Conservation (phyloP, 2,888 invertebrate genomes). For the Balanococcus diminutus region DNA sequence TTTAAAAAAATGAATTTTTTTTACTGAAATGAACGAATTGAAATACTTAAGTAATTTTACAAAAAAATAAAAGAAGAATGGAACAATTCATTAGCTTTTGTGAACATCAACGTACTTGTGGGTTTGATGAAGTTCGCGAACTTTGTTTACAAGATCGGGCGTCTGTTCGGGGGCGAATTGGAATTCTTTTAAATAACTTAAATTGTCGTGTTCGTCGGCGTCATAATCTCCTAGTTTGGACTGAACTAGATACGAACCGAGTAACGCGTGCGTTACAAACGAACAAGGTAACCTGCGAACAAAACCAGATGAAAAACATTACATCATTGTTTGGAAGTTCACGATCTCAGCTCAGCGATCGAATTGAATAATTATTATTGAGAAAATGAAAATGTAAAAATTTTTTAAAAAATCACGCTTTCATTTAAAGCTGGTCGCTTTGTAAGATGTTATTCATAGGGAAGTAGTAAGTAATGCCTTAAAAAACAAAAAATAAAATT, state of each 20-base stretch:
- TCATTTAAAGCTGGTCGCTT: too few relatives aligned
- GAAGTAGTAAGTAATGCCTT: too few relatives aligned
- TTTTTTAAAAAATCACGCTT: too few relatives aligned
- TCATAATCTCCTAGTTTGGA: constrained; percentile 97
- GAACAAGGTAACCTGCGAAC: constrained; percentile 86
- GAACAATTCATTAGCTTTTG: too few relatives aligned
- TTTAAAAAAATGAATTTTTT: too few relatives aligned
- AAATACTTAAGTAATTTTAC: too few relatives aligned
- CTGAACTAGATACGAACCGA: constrained; percentile 91
- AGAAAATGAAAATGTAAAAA: constrained; percentile 24
- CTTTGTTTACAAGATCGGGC: constrained; percentile 89
- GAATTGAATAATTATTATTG: not conserved
- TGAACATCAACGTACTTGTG: constrained; percentile 77
- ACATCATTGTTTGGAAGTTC: not conserved
- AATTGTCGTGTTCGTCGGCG: constrained; percentile 69
- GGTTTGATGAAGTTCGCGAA: constrained; percentile 92
- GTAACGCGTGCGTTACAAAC: constrained; percentile 92
- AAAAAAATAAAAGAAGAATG: too few relatives aligned
- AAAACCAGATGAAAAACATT: not conserved
- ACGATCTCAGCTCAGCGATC: not conserved
- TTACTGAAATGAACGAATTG: too few relatives aligned
- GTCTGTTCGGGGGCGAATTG: constrained; percentile 93
- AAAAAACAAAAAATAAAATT: too few relatives aligned
- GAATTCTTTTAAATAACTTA: constrained; percentile 83
- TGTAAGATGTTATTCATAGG: too few relatives aligned